phyloP scores from a whole-genome alignment of 2,797 vertebrate species.

The Sebastes steindachneri region DNA sequence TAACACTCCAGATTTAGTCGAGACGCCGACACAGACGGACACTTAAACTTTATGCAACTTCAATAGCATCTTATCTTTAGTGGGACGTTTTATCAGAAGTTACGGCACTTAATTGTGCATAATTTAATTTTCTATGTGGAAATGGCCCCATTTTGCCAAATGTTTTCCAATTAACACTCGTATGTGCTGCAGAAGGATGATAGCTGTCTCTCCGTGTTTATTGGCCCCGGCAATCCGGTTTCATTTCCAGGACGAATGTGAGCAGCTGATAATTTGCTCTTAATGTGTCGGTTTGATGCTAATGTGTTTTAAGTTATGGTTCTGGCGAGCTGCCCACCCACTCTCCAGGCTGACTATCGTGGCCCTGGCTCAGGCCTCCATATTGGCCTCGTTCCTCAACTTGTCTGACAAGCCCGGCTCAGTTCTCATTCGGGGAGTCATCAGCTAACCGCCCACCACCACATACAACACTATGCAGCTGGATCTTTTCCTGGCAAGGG shows the following conservation, averaged over 20 bases:
- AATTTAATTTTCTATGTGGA: conserved; percentile 35
- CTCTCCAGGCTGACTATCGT: conserved; percentile 57
- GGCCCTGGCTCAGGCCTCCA: conserved; percentile 51
- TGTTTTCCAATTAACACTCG: conserved; percentile 50
- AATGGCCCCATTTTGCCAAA: conserved; percentile 39
- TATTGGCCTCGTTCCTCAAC: conserved; percentile 70
- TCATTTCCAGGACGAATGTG: conserved; percentile 56
- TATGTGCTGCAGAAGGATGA: conserved; percentile 46
- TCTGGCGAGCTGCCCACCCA: conserved; percentile 68
- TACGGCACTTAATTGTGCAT: conserved; percentile 13
- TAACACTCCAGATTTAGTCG: not conserved
- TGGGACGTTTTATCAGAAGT: conserved; percentile 41
- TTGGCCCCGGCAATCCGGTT: conserved; percentile 61
- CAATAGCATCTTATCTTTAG: conserved; percentile 11
- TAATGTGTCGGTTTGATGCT: conserved; percentile 75
- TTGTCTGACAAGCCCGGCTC: conserved; percentile 68
- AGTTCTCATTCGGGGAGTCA: conserved; percentile 64
- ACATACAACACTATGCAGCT: conserved; percentile 41
- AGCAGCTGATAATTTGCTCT: conserved; percentile 77
- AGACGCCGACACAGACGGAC: not conserved
- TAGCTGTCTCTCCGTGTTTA: conserved; percentile 57
- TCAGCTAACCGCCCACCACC: conserved; percentile 53
- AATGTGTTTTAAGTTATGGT: conserved; percentile 77
- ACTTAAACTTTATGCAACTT: conserved; percentile 18
- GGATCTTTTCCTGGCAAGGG: conserved; percentile 46